Conservation (phyloP, 1,140 invertebrate genomes). For the Neodiprion fabricii region DNA sequence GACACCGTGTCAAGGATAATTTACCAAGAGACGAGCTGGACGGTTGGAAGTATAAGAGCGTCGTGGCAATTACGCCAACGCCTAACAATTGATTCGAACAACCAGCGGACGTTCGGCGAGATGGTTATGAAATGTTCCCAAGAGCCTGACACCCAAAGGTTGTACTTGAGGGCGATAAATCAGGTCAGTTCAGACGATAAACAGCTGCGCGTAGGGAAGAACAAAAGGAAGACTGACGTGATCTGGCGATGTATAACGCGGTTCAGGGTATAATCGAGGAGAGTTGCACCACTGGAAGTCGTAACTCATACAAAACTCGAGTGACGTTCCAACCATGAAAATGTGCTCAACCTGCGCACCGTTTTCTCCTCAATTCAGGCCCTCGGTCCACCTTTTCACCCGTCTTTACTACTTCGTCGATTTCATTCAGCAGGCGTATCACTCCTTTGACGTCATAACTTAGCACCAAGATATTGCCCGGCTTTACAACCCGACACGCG, state of each 20-base stretch:
- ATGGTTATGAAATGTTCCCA: neutral
- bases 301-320: too few relatives aligned
- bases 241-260: too few relatives aligned
- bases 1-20: neutral
- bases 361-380: too few relatives aligned
- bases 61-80: neutral
- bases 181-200: neutral
- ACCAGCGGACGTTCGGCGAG: neutral
- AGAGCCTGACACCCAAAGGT: neutral
- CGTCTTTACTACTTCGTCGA: neutral
- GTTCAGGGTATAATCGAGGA: too few relatives aligned
- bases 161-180: neutral
- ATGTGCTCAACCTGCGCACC: too few relatives aligned
- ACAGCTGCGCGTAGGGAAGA: too few relatives aligned
- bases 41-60: neutral
- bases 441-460: neutral
- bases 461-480: neutral
- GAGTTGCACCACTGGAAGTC: too few relatives aligned
- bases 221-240: too few relatives aligned
- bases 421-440: neutral
- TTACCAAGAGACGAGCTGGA: neutral
- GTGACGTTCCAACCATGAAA: too few relatives aligned
- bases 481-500: neutral
- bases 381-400: neutral
- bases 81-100: neutral